phyloP scores from a whole-genome alignment of 2,797 vertebrate species.

The Geotrypetes seraphini region DNA sequence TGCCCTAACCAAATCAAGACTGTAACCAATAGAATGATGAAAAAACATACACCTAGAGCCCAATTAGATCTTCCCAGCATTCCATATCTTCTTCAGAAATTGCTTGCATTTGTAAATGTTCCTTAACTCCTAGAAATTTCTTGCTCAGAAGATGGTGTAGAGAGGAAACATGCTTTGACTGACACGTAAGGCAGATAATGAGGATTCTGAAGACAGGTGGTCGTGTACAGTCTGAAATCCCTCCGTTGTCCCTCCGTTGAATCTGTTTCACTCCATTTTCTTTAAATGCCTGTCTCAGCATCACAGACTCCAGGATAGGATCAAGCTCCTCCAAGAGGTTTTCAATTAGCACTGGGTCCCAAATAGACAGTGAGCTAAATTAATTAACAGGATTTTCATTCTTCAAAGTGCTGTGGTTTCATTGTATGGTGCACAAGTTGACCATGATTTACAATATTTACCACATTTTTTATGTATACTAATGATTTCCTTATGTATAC shows the following conservation, averaged over 20 bases:
- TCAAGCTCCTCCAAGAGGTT: conserved; percentile 32
- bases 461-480: too few species aligned
- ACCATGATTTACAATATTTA: conserved; percentile 23
- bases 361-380: conserved; percentile 26
- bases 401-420: conserved; percentile 13
- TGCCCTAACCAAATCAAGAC: conserved; percentile 12
- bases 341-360: conserved; percentile 27
- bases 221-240: conserved; percentile 42
- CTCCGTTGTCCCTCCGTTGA: conserved; percentile 19
- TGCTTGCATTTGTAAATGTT: conserved; percentile 14
- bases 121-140: conserved; percentile 23
- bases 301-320: conserved; percentile 12
- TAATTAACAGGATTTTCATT: conserved; percentile 14
- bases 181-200: conserved; percentile 42
- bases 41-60: conserved; percentile 12
- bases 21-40: conserved; percentile 14
- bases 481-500: too few species aligned
- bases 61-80: conserved; percentile 15
- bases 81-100: conserved; percentile 12
- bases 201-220: conserved; percentile 36
- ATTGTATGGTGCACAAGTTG: conserved; percentile 9
- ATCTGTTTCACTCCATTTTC: conserved; percentile 25
- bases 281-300: conserved; percentile 32
- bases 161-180: conserved; percentile 45
- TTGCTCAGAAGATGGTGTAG: conserved; percentile 24